phyloP scores from a whole-genome alignment of 1,140 invertebrate genomes.

The Ladona fulva region DNA sequence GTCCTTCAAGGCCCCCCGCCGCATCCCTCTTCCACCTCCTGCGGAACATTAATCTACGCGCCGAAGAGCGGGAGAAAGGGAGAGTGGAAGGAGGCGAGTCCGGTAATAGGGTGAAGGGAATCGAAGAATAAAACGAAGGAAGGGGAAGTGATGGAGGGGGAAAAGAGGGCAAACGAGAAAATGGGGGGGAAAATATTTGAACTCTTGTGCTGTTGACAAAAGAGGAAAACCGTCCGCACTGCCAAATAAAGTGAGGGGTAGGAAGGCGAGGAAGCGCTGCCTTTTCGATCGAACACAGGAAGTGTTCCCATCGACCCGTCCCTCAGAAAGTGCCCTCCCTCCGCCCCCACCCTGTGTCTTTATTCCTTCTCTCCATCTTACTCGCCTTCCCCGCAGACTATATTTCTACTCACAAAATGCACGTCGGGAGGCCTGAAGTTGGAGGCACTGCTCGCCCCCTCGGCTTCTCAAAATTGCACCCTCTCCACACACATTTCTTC shows the following conservation, averaged over 20 bases:
- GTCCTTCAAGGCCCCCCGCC: too few species aligned
- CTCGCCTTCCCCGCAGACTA: not conserved
- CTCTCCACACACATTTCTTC: not conserved
- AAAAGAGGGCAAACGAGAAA: too few species aligned
- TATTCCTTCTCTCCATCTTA: not conserved
- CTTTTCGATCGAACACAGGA: not conserved
- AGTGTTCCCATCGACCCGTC: conserved; percentile 1
- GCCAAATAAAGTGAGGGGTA: not conserved
- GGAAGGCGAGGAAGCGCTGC: not conserved
- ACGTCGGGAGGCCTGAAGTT: not conserved
- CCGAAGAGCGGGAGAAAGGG: too few species aligned
- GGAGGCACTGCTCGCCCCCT: not conserved
- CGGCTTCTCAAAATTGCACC: not conserved
- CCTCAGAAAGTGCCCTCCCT: not conserved
- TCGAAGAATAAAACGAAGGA: too few species aligned
- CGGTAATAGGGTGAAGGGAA: too few species aligned
- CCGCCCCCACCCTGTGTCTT: not conserved
- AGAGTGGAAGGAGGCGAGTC: too few species aligned
- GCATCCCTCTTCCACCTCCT: too few species aligned
- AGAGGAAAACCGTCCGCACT: too few species aligned
- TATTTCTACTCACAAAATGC: not conserved
- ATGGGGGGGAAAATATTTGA: too few species aligned
- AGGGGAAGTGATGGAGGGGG: too few species aligned
- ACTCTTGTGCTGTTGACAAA: too few species aligned
- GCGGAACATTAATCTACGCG: too few species aligned